phyloP scores from a whole-genome alignment of 1,140 invertebrate species.

The Drosophila pallidifrons region DNA sequence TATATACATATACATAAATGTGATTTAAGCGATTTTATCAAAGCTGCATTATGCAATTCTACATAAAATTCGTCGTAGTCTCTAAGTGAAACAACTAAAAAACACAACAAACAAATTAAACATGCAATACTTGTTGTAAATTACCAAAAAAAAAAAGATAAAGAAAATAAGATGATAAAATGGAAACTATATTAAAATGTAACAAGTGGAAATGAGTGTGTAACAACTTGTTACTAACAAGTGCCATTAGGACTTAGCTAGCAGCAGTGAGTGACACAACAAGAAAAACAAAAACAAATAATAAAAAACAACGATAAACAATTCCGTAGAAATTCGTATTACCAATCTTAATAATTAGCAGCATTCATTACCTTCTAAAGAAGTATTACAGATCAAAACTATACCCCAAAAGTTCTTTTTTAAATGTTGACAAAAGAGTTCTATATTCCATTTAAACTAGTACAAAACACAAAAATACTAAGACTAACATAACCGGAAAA shows the following conservation, averaged over 20 bases:
- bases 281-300: conserved; percentile 31
- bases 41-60: conserved; percentile 81
- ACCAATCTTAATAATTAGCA: conserved; percentile 29
- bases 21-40: conserved; percentile 85
- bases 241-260: conserved; percentile 79
- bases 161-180: conserved; percentile 22
- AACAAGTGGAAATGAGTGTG: conserved; percentile 66
- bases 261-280: conserved; percentile 59
- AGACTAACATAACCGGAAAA: conserved; percentile 46
- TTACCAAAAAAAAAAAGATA: conserved; percentile 62
- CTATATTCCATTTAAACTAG: conserved; percentile 78
- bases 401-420: conserved; percentile 14
- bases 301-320: conserved; percentile 25
- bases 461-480: conserved; percentile 58
- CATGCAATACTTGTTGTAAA: conserved; percentile 82
- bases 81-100: conserved; percentile 64
- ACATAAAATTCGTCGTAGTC: conserved; percentile 80
- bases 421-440: conserved; percentile 44
- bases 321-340: conserved; percentile 43
- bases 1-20: conserved; percentile 81
- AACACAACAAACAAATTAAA: conserved; percentile 35
- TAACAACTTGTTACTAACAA: too few species aligned
- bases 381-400: conserved; percentile 36
- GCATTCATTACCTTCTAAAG: conserved; percentile 8
- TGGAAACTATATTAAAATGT: conserved; percentile 35